Percentiles rank a stretch among this genome's conserved stretches.
These are phyloP conservation scores for Drosophila maculinotata DNA, from an alignment of 2,888 invertebrate genomes.

Conservation along the genomic window DNA sequence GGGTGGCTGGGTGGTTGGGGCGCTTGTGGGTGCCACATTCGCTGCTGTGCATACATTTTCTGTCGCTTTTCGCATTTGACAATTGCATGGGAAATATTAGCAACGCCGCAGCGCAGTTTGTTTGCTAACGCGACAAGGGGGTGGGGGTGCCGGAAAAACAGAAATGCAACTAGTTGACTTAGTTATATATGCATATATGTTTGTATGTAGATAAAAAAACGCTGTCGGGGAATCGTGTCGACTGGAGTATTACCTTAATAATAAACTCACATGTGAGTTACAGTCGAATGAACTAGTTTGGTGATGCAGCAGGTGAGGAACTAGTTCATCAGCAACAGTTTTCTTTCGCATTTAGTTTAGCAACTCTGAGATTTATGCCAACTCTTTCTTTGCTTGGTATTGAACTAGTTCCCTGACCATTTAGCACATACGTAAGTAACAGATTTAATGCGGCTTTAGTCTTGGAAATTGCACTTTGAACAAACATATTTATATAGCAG, in stretches of 20 bases:
- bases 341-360: no score
- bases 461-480: no score
- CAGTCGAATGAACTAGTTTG: conserved; percentile 7
- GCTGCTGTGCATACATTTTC: conserved; percentile 75
- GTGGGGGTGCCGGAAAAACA: neutral
- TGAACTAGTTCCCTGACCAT: no score
- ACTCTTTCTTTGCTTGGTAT: no score
- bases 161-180: conserved; percentile 40
- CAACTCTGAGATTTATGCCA: no score
- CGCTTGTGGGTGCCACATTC: conserved; percentile 13
- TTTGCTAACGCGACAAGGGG: conserved; percentile 15
- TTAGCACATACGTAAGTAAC: no score
- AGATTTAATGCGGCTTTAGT: no score
- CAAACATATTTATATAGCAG: no score
- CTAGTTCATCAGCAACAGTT: neutral
- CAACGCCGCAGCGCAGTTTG: conserved; percentile 53
- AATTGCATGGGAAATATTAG: conserved; percentile 70
- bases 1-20: neutral
- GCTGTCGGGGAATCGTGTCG: conserved; percentile 1
- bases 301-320: neutral
- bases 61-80: conserved; percentile 65
- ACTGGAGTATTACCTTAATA: conserved; percentile 18
- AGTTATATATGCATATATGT: conserved; percentile 22
- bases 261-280: conserved; percentile 24
- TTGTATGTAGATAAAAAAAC: conserved; percentile 1